These are phyloP conservation scores for Spodoptera exigua DNA, from an alignment of 2,888 invertebrate genomes.

Conservation along the genomic window DNA sequence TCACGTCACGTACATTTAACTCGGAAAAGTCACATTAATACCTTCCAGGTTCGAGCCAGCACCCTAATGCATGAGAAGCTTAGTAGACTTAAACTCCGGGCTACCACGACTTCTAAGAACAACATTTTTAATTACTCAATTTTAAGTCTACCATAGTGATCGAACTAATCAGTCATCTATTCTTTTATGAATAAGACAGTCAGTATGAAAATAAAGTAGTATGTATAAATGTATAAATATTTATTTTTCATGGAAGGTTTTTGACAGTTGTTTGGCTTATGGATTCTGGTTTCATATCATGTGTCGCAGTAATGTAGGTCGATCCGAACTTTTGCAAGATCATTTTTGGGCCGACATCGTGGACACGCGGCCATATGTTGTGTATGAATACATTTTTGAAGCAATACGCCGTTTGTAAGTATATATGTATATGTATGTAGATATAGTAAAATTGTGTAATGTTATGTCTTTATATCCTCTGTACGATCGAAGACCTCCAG, in stretches of 20 bases:
- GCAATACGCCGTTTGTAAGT: constrained; percentile 14
- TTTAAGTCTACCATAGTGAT: no score
- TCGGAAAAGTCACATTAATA: no score
- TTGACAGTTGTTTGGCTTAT: constrained; percentile 5
- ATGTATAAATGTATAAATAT: constrained; percentile 6
- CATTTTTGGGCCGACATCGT: constrained; percentile 29
- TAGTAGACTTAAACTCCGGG: no score
- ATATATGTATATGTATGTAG: neutral
- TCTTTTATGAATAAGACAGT: no score
- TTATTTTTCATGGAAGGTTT: constrained; percentile 13
- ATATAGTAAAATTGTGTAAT: neutral
- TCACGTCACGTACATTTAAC: no score
- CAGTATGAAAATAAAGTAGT: neutral
- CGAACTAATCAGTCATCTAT: no score
- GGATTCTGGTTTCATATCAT: constrained; percentile 22
- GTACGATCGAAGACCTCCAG: no score
- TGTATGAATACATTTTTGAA: constrained; percentile 43
- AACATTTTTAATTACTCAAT: no score
- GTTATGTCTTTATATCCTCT: no score
- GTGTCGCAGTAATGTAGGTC: constrained; percentile 22
- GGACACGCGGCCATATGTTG: constrained; percentile 20
- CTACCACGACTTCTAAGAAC: no score
- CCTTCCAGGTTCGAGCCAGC: no score
- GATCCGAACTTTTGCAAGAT: constrained; percentile 16
- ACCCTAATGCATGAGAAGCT: no score